phyloP scores from a whole-genome alignment of 2,797 vertebrate species.

The Amniataba percoides region DNA sequence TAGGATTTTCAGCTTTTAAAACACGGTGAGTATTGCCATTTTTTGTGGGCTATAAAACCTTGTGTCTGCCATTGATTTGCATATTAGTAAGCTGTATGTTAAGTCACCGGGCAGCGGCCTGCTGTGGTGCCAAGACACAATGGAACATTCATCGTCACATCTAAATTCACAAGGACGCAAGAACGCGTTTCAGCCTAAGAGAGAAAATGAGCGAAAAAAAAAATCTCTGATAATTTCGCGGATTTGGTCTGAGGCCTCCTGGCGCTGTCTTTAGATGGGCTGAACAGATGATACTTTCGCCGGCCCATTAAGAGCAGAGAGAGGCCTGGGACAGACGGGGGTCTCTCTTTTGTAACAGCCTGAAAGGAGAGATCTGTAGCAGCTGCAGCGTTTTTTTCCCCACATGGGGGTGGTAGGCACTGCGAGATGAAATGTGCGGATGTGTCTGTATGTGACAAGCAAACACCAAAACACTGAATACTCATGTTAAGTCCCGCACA shows the following conservation, averaged over 20 bases:
- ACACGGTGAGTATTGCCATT: not conserved
- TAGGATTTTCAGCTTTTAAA: not conserved
- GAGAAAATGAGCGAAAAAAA: slow-evolving; percentile 30
- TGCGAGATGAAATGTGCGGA: slow-evolving; percentile 85
- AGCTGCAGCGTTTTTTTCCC: slow-evolving; percentile 92
- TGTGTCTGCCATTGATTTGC: slow-evolving; percentile 36
- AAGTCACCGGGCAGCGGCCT: slow-evolving; percentile 60
- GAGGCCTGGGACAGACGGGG: slow-evolving; percentile 79
- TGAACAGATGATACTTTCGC: slow-evolving; percentile 76
- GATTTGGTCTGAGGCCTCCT: slow-evolving; percentile 74
- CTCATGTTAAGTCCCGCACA: slow-evolving; percentile 80
- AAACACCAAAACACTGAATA: slow-evolving; percentile 81
- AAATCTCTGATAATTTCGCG: slow-evolving; percentile 57
- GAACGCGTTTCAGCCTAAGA: slow-evolving; percentile 34
- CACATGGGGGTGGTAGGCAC: slow-evolving; percentile 98
- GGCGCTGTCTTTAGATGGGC: slow-evolving; percentile 62
- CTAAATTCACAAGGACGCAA: slow-evolving; percentile 64
- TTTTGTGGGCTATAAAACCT: slow-evolving; percentile 1
- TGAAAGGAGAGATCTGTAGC: slow-evolving; percentile 87
- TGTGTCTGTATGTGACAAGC: slow-evolving; percentile 67
- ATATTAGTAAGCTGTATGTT: slow-evolving; percentile 52
- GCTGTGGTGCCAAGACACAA: slow-evolving; percentile 69
- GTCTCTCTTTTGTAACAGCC: slow-evolving; percentile 84
- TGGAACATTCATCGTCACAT: slow-evolving; percentile 73
- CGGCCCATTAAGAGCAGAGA: slow-evolving; percentile 70